Base-by-base conservation (phyloP, 2,797 vertebrate species). In the Centropyge bicolor region DNA sequence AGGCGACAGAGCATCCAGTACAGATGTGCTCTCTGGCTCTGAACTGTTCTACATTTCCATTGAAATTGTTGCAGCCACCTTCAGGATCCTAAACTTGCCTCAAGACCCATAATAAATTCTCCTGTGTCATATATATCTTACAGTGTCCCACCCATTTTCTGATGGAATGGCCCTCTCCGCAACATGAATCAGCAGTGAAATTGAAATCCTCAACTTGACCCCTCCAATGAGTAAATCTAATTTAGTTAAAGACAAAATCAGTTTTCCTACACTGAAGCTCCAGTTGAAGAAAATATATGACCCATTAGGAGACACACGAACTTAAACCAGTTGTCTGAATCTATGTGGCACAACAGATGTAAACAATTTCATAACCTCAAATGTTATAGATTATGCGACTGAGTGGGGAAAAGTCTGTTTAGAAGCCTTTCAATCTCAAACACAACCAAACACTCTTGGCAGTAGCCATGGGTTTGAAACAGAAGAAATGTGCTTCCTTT, bases 11-110 rank as follows among this genome's bases (percentile, higher is more conserved):
- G n/a, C 24, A 41, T 52, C 54, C 56, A 82, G 35, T 66, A 45
- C 70, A 77, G 43, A 83, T 85, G 72, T 87, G 65, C 56, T 79
- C 17, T 73, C 70, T 76, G 83, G 85, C 81, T 77, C 45, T 9
- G 27, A 61, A 14, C 11, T 56, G 60, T 63, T 41, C 38, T 65
- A 65, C 14, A 2, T 70, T 62, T 59, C 35, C 31, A 16, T 59
- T 73, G 12, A 60, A 71, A 74, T 74, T 2, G 36, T 68, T 71
- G 74, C 55, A 80, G 38, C 71, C 71, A 71, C 68, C 20, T 73
- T 43, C 24, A 80, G 60, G 66, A 73, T 67, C 61, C 20, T 5
- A 38, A 57, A n/a, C 41, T 40, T 64, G 27, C 27, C 20, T 55
- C 3, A 2, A 66, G 14, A 65, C 2, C 22, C 22, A 31, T 3